These are phyloP conservation scores for Cryptocephalus primarius DNA, from an alignment of 2,888 invertebrate species.

Conservation along the genomic window DNA sequence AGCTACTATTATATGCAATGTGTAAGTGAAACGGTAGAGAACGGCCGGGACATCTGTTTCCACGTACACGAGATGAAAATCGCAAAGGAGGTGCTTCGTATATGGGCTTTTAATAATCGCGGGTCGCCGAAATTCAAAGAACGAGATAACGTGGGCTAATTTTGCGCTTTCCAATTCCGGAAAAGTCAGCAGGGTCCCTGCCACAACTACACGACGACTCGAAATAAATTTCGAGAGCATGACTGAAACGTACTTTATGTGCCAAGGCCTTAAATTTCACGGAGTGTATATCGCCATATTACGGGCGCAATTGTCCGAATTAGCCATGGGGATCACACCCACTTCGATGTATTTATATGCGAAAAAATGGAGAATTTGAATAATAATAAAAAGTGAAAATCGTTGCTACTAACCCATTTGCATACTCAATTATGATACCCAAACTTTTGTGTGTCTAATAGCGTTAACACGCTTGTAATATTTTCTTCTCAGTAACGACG, in stretches of 20 bases:
- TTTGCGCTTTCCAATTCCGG: too few relatives aligned
- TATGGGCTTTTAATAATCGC: too few relatives aligned
- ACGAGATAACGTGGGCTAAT: too few relatives aligned
- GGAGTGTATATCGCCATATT: background rate
- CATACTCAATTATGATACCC: too few relatives aligned
- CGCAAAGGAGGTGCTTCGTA: too few relatives aligned
- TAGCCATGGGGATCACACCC: slow-evolving; percentile 1
- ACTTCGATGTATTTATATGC: slow-evolving; percentile 4
- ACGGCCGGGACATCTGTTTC: slow-evolving; percentile 6
- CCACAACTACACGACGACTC: slow-evolving; percentile 3
- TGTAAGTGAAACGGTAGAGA: slow-evolving; percentile 1
- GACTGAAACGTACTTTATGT: slow-evolving; percentile 4
- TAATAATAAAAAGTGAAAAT: too few relatives aligned
- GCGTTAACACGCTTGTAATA: too few relatives aligned
- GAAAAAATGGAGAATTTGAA: background rate
- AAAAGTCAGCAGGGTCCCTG: slow-evolving; percentile 7
- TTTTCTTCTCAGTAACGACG: too few relatives aligned
- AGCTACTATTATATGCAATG: slow-evolving; percentile 11
- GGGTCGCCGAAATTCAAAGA: too few relatives aligned
- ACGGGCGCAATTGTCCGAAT: slow-evolving; percentile 2
- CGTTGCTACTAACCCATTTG: too few relatives aligned
- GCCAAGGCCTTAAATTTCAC: slow-evolving; percentile 7
- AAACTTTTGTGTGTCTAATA: too few relatives aligned
- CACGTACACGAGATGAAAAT: too few relatives aligned
- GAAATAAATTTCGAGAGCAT: slow-evolving; percentile 2